Base-by-base conservation (phyloP, 2,797 vertebrate species). In the Dallia pectoralis region DNA sequence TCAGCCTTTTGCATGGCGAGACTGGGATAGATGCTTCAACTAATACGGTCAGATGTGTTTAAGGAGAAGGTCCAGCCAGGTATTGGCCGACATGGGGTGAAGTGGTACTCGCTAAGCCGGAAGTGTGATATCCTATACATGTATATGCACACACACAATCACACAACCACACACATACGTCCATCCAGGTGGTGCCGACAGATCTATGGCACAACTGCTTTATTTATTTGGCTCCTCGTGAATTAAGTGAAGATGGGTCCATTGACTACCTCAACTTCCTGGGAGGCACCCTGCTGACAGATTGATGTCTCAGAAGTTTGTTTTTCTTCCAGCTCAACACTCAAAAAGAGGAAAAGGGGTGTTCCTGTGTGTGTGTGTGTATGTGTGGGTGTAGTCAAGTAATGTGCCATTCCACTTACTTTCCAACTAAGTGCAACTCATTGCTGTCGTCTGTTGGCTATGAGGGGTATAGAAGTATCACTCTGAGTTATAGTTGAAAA, bases 231-330 rank as follows among this genome's bases (percentile, higher is more conserved):
- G 77, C 80, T 89, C 87, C 90, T 87, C 84, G 87, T 88, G 90
- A 92, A 91, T 91, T 92, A 88, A 85, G 85, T 79, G 76, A 73
- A 84, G 89, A 85, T 79, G 85, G 77, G 80, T 86, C 81, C 79
- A 83, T 70, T 85, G 83, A 94, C 93, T 90, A 87, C 92, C 94
- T 93, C 88, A 95, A 93, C 95, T 96, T 94, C 91, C 93, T 85
- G 85, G 91, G 89, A 89, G 91, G 87, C 79, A 74, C 82, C 85
- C 88, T 32, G 84, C 84, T 92, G 92, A 94, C 94, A 94, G 92
- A 91, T 89, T 89, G 91, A 94, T 94, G 92, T 0, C 81, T 93
- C 85, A 69, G 79, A 80, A 91, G 79, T 83, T 59, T 91, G 90
- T 95, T 94, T 95, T 92, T 95, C 93, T 94, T 82, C 91, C 89